Evolutionary conservation across 2,797 vertebrate species (phyloP).

Genomic region (Bovichtus diacanthus): DNA sequence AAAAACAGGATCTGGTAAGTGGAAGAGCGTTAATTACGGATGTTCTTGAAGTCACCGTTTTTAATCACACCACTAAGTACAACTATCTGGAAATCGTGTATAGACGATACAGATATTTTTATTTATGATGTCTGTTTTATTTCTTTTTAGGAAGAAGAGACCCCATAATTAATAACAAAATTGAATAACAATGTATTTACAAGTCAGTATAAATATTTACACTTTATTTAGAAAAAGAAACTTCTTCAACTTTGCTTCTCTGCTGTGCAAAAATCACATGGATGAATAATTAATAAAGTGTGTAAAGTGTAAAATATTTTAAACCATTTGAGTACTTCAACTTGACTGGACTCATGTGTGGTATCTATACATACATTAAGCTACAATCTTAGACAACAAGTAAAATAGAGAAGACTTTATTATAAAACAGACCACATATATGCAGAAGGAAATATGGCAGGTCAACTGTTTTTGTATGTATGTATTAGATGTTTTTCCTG

Average conservation of each 20-base stretch:
- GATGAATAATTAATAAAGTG: not conserved
- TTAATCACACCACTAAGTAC: not conserved
- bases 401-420: not conserved
- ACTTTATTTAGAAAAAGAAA: not conserved
- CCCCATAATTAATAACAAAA: not conserved
- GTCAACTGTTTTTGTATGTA: not conserved
- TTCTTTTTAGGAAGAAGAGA: not conserved
- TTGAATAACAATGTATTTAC: not conserved
- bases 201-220: not conserved
- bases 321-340: constrained; percentile 13
- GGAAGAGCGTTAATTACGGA: not conserved
- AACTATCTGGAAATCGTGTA: not conserved
- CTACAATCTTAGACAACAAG: constrained; percentile 7
- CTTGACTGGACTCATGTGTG: not conserved
- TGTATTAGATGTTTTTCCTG: not conserved
- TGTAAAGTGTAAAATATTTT: too few species aligned
- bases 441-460: constrained; percentile 33
- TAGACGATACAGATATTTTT: not conserved
- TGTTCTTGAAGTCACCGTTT: not conserved
- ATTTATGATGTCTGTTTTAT: not conserved
- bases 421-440: constrained; percentile 5
- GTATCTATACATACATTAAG: not conserved
- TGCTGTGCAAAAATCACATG: not conserved
- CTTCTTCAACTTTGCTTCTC: not conserved
- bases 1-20: not conserved